Evolutionary conservation across 2,797 vertebrate genomes (phyloP).

Genomic region (Sorex maritimensis): DNA sequence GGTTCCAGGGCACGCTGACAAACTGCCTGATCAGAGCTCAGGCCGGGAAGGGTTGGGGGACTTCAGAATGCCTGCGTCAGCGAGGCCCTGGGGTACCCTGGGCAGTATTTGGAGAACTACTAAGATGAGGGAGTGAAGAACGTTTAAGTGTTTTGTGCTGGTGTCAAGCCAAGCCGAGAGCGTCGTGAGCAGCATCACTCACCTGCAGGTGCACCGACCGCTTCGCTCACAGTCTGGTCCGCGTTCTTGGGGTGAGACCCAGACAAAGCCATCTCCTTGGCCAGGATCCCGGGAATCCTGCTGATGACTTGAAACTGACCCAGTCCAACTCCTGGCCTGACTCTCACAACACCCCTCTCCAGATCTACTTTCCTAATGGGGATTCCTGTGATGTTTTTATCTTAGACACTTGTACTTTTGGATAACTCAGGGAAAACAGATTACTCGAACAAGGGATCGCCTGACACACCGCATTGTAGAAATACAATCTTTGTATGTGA

Average conservation of each 20-base stretch:
- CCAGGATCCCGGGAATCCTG: not conserved
- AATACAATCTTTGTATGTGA: constrained; percentile 57
- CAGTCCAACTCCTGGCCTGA: not conserved
- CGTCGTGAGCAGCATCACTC: not conserved
- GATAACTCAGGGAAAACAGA: constrained; percentile 70
- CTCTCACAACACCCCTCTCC: not conserved
- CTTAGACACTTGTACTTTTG: constrained; percentile 72
- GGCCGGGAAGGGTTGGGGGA: no score
- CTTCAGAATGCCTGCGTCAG: not conserved
- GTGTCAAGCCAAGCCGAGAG: constrained; percentile 20
- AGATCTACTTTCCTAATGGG: constrained; percentile 26
- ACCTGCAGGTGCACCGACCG: no score
- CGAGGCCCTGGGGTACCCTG: not conserved
- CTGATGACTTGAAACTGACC: not conserved
- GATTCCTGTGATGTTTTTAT: constrained; percentile 44
- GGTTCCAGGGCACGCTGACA: not conserved
- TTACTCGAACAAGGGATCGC: constrained; percentile 81
- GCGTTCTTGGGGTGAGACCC: constrained; percentile 4
- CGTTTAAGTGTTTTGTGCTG: not conserved
- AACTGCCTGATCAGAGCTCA: not conserved
- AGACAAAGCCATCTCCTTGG: not conserved
- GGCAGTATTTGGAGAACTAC: not conserved
- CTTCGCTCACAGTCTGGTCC: no score
- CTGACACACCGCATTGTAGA: not conserved
- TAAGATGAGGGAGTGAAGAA: not conserved